Base-by-base conservation (phyloP, 2,888 invertebrate species). In the Gortyna flavago region DNA sequence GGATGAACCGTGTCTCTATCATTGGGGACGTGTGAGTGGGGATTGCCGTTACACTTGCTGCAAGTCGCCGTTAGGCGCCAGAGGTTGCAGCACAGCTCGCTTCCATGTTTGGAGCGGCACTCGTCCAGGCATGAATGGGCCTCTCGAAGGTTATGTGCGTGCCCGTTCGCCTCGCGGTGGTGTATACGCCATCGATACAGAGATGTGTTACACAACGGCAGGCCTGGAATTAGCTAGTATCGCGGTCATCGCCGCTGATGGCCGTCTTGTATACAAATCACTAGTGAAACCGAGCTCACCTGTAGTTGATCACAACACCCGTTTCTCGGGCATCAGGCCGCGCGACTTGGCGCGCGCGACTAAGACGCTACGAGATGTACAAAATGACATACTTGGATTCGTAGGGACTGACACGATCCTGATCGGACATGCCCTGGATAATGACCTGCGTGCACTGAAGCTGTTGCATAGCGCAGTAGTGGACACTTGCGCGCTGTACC, bases 351-450 rank as follows among this genome's bases (percentile, higher is more conserved):
- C 94, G 94, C 95, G 96, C 93, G 97, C 97, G 89, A 97, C 97
- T 44, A 98, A 98, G 94, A 97, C 97, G 73, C 95, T 99, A 69
- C 93, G 96, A 85, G 98, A 99, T 91, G 99, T 99, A 69, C 99
- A 99, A 93, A 97, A 97, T 79, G 99, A 99, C 89, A 96, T 99
- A 78, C 97, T 99, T 91, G 97, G 97, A 85, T 97, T 99, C 84
- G 97, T 99, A 82, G 97, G 97, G 81, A 97, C 97, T 13, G 98
- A 99, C 80, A 98, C 99, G 9, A 98, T 99, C 77, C 96, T 99
- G 8, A 98, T 99, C 81, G 99, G 99, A 0, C 99, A 99, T 95
- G 99, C 98, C 35, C 96, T 99, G 86, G 99, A 99, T 90, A 99
- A 99, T 93, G 99, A 99, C 95, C 96, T 99, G 75, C 97, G 98